These are phyloP conservation scores for Choloepus hoffmanni DNA, from an alignment of 2,113 vertebrate species.

Conservation along the genomic window DNA sequence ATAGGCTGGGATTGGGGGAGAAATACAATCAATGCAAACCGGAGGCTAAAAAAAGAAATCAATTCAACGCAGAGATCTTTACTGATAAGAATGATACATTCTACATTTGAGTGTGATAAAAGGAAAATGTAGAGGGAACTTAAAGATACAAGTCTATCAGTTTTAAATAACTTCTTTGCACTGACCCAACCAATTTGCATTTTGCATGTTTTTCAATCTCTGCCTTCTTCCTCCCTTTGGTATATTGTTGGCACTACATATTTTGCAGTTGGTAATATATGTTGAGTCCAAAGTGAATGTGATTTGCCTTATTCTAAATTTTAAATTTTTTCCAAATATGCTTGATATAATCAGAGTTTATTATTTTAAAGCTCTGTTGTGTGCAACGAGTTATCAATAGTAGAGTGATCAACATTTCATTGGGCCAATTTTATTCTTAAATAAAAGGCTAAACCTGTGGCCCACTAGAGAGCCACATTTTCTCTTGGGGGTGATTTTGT, in stretches of 20 bases:
- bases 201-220: background rate
- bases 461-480: background rate
- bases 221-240: background rate
- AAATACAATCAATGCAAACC: no score
- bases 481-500: constrained; percentile 27
- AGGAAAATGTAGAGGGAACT: background rate
- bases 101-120: background rate
- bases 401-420: background rate
- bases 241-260: background rate
- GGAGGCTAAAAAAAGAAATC: background rate
- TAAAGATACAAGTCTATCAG: background rate
- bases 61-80: background rate
- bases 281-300: background rate
- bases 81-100: background rate
- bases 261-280: background rate
- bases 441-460: background rate
- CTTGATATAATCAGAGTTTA: background rate
- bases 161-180: background rate
- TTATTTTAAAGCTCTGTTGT: background rate
- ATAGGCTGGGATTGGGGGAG: no score
- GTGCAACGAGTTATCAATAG: background rate
- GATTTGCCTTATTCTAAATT: background rate
- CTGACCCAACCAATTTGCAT: no score
- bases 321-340: background rate
- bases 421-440: background rate